Conservation (phyloP, 2,888 invertebrate genomes). For the Lochmaea capreae region DNA sequence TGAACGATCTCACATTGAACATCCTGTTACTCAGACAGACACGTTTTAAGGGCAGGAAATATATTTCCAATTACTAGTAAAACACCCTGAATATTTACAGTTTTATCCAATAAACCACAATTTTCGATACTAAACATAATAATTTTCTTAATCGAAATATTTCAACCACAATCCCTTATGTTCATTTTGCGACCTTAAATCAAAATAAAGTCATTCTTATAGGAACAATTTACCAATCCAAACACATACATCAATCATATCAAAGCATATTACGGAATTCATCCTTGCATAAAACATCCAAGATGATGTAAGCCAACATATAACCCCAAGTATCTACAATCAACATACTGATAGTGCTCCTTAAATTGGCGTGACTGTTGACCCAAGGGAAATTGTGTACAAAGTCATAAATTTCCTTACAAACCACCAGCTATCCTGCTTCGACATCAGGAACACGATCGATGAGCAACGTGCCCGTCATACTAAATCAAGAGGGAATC, state of each 20-base stretch:
- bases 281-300: slow-evolving; percentile 22
- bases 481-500: slow-evolving; percentile 32
- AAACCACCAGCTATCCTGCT: slow-evolving; percentile 34
- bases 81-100: too few species aligned
- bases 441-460: slow-evolving; percentile 39
- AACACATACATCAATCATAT: not conserved
- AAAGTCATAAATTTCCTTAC: slow-evolving; percentile 45
- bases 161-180: not conserved
- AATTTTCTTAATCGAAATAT: too few species aligned
- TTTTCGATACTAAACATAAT: too few species aligned
- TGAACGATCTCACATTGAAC: too few species aligned
- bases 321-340: slow-evolving; percentile 28
- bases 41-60: too few species aligned
- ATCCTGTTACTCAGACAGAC: too few species aligned
- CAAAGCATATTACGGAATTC: slow-evolving; percentile 12
- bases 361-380: slow-evolving; percentile 43
- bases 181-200: not conserved
- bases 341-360: slow-evolving; percentile 33
- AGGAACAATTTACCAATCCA: not conserved
- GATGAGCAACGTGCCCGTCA: slow-evolving; percentile 34
- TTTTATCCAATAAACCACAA: too few species aligned
- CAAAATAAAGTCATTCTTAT: not conserved
- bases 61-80: too few species aligned
- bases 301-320: slow-evolving; percentile 4
- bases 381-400: slow-evolving; percentile 44